Evolutionary conservation across 2,797 vertebrate genomes (phyloP).

Genomic region (Poecilia picta): DNA sequence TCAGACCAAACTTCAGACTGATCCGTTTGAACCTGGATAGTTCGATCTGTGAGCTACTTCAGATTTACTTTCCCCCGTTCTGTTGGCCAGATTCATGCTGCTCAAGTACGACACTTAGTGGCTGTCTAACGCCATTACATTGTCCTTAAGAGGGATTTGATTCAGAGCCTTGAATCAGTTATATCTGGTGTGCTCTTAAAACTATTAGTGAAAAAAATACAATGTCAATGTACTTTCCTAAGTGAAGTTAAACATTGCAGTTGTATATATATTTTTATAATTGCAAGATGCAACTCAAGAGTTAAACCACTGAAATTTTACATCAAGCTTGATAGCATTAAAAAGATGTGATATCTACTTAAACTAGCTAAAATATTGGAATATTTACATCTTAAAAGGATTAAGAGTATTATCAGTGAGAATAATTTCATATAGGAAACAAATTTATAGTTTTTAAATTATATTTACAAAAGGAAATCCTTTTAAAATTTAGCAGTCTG

Average conservation of each 20-base stretch:
- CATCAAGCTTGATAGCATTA: not conserved
- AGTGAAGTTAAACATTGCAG: not conserved
- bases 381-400: not conserved
- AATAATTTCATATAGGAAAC: not conserved
- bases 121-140: not conserved
- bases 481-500: not conserved
- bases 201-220: not conserved
- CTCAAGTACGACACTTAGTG: conserved; percentile 1
- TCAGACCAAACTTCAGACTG: not conserved
- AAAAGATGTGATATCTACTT: not conserved
- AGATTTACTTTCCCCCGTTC: not conserved
- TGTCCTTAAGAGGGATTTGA: not conserved
- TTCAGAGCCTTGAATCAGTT: not conserved
- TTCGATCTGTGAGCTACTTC: not conserved
- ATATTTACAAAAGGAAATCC: not conserved
- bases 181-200: not conserved
- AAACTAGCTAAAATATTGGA: not conserved
- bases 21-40: not conserved
- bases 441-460: not conserved
- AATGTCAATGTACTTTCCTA: not conserved
- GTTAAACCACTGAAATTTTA: not conserved
- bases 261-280: not conserved
- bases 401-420: not conserved
- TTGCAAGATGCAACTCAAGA: not conserved
- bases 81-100: not conserved